These are phyloP conservation scores for Aphidius gifuensis DNA, from an alignment of 1,140 invertebrate genomes.

Conservation along the genomic window DNA sequence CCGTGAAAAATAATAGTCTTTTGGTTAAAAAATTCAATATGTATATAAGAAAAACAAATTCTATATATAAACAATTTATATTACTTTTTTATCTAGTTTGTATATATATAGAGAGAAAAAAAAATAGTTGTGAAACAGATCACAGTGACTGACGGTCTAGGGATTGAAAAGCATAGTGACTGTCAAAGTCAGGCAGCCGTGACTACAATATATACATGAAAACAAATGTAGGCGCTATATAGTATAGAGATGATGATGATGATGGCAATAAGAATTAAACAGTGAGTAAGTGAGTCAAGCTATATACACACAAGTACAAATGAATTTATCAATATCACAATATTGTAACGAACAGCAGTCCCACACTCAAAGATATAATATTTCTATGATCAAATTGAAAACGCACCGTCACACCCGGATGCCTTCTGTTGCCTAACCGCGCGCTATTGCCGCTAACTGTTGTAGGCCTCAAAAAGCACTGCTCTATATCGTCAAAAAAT, in stretches of 20 bases:
- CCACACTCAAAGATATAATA: constrained; percentile 3
- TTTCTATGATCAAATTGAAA: constrained; percentile 31
- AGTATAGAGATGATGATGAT: too few species aligned
- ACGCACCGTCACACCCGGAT: constrained; percentile 45
- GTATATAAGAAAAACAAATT: too few species aligned
- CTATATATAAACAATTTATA: too few species aligned
- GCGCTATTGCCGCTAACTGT: background rate
- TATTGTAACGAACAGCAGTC: background rate
- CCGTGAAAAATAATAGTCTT: too few species aligned
- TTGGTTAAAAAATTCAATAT: too few species aligned
- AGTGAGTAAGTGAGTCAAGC: too few species aligned
- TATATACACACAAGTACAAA: too few species aligned
- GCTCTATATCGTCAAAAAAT: too few species aligned
- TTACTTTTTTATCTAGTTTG: too few species aligned
- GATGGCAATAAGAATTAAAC: too few species aligned
- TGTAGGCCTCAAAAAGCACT: background rate
- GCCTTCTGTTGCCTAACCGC: constrained; percentile 42
- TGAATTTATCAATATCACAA: too few species aligned
- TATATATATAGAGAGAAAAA: background rate
- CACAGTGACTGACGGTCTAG: background rate
- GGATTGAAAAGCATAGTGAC: background rate
- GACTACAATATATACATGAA: background rate
- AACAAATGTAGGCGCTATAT: too few species aligned
- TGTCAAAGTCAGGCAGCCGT: constrained; percentile 7
- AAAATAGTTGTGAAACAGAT: background rate